phyloP scores from a whole-genome alignment of 35 echinoderm and acorn worm genomes.

The Heliocidaris erythrogramma region DNA sequence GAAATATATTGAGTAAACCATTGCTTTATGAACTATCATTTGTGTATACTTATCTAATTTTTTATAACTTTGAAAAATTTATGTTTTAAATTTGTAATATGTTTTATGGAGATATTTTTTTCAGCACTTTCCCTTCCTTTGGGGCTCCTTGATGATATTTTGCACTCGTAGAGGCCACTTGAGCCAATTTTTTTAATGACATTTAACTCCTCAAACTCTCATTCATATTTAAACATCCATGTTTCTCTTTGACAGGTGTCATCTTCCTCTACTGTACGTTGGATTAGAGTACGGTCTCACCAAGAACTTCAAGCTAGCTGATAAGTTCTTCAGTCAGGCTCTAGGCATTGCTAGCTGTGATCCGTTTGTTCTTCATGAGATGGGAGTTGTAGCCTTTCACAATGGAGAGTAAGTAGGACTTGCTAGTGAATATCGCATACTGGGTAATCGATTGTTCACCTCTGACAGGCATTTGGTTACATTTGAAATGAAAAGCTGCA shows the following conservation, averaged over 20 bases:
- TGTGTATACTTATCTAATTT: too few species aligned
- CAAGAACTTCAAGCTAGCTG: conserved; percentile 89
- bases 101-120: neutral
- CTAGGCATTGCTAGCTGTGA: conserved; percentile 79
- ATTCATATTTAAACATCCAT: neutral
- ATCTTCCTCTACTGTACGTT: conserved; percentile 86
- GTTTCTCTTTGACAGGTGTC: conserved; percentile 58
- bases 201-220: neutral
- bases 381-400: conserved; percentile 90
- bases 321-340: conserved; percentile 90
- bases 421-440: too few species aligned
- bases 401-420: conserved; percentile 75
- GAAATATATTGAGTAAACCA: neutral
- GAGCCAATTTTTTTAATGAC: neutral
- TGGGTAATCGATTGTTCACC: too few species aligned
- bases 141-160: too few species aligned
- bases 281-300: conserved; percentile 93
- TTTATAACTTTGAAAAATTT: too few species aligned
- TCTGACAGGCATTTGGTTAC: too few species aligned
- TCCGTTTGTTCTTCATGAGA: conserved; percentile 98
- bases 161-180: neutral
- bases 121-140: too few species aligned
- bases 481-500: too few species aligned
- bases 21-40: too few species aligned
- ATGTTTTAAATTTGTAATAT: too few species aligned